phyloP scores from a whole-genome alignment of 2,797 vertebrate genomes.

The Scolopax rusticola region DNA sequence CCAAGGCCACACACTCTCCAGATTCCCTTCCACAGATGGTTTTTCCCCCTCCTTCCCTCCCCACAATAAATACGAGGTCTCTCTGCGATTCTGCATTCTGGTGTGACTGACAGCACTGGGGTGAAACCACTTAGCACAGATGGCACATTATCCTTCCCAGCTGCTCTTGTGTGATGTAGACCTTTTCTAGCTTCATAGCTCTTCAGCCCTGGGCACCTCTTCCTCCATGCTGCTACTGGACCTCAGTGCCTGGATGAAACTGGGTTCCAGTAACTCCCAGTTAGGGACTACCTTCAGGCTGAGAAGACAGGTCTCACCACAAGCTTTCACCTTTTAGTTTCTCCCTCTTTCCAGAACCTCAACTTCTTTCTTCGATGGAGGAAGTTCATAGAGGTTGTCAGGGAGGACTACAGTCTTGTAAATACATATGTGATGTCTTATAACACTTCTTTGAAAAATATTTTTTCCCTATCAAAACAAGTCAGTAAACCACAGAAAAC shows the following conservation, averaged over 20 bases:
- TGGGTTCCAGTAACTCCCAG: background rate
- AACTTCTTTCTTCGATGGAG: background rate
- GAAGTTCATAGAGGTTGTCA: background rate
- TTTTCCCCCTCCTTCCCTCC: background rate
- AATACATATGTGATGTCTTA: background rate
- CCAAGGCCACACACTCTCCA: background rate
- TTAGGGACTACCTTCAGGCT: background rate
- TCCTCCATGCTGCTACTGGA: background rate
- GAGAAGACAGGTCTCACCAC: background rate
- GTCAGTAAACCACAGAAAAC: conserved; percentile 31
- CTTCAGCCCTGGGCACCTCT: background rate
- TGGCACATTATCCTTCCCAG: conserved; percentile 64
- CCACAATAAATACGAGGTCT: background rate
- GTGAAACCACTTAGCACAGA: conserved; percentile 64
- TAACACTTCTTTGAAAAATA: background rate
- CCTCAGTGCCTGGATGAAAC: background rate
- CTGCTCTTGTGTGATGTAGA: background rate
- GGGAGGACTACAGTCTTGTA: conserved; percentile 3
- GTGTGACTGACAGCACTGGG: conserved; percentile 27
- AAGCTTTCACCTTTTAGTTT: background rate
- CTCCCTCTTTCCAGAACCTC: background rate
- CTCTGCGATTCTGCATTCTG: background rate
- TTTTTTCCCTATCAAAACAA: background rate
- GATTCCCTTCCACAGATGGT: conserved; percentile 15
- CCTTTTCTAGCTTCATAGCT: background rate